Conservation (phyloP, 2,888 invertebrate genomes). For the Napeogenes inachia region DNA sequence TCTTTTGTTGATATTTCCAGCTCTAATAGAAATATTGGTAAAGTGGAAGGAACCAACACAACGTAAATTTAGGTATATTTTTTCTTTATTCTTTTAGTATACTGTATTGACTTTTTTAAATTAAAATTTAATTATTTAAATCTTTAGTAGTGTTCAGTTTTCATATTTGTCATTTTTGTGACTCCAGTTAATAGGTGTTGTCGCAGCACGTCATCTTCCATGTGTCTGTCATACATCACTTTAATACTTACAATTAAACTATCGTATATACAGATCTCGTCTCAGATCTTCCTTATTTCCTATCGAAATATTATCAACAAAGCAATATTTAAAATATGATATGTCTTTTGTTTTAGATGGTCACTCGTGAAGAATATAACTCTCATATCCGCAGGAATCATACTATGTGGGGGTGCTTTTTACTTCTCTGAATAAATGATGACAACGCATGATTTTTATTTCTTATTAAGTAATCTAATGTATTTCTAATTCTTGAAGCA, state of each 20-base stretch:
- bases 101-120: not conserved
- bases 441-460: not conserved
- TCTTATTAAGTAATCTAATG: not conserved
- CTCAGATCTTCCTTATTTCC: too few relatives aligned
- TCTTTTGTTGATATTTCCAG: conserved; percentile 50
- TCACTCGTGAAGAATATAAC: conserved; percentile 29
- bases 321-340: too few relatives aligned
- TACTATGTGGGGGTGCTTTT: conserved; percentile 33
- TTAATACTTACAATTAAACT: too few relatives aligned
- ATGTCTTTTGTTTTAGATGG: conserved; percentile 27
- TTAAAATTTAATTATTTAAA: not conserved
- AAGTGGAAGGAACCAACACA: conserved; percentile 41
- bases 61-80: conserved; percentile 11
- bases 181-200: too few relatives aligned
- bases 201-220: too few relatives aligned
- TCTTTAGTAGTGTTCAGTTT: not conserved
- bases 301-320: too few relatives aligned
- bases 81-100: not conserved
- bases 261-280: too few relatives aligned
- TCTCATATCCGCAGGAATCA: conserved; percentile 31
- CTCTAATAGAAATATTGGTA: conserved; percentile 48
- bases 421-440: conserved; percentile 27
- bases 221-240: too few relatives aligned
- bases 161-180: too few relatives aligned
- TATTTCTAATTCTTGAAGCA: too few relatives aligned